phyloP scores from a whole-genome alignment of 2,888 invertebrate genomes.

The Cephonodes hylas region DNA sequence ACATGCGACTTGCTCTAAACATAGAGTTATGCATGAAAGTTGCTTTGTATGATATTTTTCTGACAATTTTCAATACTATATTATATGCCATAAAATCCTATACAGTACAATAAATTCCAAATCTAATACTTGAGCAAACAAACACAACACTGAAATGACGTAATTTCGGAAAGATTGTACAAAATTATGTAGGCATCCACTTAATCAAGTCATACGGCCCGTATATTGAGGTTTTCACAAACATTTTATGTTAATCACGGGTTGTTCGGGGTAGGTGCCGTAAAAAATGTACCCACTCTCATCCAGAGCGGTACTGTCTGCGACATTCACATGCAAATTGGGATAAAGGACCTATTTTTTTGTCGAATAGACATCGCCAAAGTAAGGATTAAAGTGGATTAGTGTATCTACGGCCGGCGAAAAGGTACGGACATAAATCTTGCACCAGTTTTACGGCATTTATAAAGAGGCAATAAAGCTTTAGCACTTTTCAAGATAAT shows the following conservation, averaged over 20 bases:
- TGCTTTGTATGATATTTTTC: too few species aligned
- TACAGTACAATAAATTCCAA: not conserved
- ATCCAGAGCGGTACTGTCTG: slow-evolving; percentile 42
- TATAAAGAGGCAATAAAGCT: slow-evolving; percentile 43
- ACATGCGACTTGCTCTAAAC: too few species aligned
- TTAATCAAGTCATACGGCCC: slow-evolving; percentile 45
- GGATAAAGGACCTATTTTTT: slow-evolving; percentile 55
- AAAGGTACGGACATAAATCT: slow-evolving; percentile 49
- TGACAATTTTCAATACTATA: too few species aligned
- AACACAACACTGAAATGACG: slow-evolving; percentile 6
- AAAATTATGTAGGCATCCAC: slow-evolving; percentile 36
- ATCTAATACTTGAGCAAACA: not conserved
- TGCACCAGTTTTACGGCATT: slow-evolving; percentile 43
- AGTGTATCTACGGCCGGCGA: slow-evolving; percentile 46
- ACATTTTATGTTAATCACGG: slow-evolving; percentile 65
- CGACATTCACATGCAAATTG: slow-evolving; percentile 63
- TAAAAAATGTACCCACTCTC: slow-evolving; percentile 54
- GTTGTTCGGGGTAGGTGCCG: slow-evolving; percentile 34
- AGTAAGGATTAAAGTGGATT: slow-evolving; percentile 45
- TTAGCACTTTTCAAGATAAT: slow-evolving; percentile 47
- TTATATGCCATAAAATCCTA: too few species aligned
- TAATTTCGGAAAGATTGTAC: slow-evolving; percentile 27
- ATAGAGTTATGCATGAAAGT: too few species aligned
- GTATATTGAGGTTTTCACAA: slow-evolving; percentile 50
- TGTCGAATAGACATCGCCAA: slow-evolving; percentile 48